These are phyloP conservation scores for Hypsopygia costalis DNA, from an alignment of 2,888 invertebrate genomes.

Conservation along the genomic window DNA sequence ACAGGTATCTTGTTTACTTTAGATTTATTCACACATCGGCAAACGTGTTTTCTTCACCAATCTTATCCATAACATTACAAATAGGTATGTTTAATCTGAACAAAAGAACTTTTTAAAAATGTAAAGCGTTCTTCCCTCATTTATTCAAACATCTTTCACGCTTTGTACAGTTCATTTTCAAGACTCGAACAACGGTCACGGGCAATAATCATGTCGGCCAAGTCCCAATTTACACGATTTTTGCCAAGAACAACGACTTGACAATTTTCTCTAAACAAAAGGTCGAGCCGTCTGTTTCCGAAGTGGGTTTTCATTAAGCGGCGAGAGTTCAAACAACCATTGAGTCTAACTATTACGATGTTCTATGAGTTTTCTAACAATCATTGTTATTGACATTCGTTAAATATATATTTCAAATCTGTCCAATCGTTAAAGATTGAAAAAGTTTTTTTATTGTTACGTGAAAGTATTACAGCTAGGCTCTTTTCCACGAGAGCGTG, in stretches of 20 bases:
- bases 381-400: not conserved
- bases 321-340: constrained; percentile 3
- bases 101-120: not conserved
- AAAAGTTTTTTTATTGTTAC: no score
- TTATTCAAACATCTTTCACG: not conserved
- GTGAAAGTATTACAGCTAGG: no score
- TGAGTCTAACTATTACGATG: constrained; percentile 4
- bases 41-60: no score
- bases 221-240: constrained; percentile 9
- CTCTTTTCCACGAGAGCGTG: no score
- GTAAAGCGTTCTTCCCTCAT: not conserved
- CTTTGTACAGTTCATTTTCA: not conserved
- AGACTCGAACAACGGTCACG: constrained; percentile 5
- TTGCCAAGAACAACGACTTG: constrained; percentile 3
- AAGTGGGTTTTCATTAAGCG: constrained; percentile 5
- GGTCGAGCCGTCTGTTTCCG: constrained; percentile 4
- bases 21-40: no score
- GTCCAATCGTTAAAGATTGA: no score
- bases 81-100: no score
- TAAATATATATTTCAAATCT: not conserved
- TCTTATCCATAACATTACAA: no score
- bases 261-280: constrained; percentile 12
- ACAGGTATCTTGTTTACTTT: no score
- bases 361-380: not conserved
- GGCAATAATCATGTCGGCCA: constrained; percentile 18